phyloP scores from a whole-genome alignment of 2,113 vertebrate genomes.

The Gallinago undulata region DNA sequence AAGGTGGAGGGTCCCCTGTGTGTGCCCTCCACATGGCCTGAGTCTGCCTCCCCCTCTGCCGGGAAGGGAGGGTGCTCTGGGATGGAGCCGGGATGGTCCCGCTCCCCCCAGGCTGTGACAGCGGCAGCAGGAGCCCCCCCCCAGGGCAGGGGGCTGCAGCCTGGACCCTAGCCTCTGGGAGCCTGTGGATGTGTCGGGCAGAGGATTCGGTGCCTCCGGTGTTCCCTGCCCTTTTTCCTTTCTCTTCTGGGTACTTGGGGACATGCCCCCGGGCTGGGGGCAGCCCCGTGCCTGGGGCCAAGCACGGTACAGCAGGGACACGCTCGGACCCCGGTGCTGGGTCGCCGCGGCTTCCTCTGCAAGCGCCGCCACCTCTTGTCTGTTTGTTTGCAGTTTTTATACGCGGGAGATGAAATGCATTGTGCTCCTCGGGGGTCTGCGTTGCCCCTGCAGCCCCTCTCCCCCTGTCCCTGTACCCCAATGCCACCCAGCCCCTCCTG shows the following conservation, averaged over 20 bases:
- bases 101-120: rapidly evolving
- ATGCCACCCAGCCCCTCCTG: neutral
- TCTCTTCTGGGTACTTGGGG: neutral
- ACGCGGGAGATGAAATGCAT: neutral
- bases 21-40: neutral
- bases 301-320: neutral
- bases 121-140: neutral
- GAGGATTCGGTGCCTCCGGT: neutral
- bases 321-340: neutral
- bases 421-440: neutral
- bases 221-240: neutral
- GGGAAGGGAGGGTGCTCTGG: neutral
- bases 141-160: neutral
- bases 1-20: neutral
- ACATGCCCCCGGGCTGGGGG: neutral
- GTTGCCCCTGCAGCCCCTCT: neutral
- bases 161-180: neutral
- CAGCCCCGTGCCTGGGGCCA: neutral
- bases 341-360: neutral
- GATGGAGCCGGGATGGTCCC: rapidly evolving
- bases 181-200: neutral
- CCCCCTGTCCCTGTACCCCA: neutral
- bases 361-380: neutral
- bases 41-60: neutral
- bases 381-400: neutral